These are phyloP conservation scores for Balearica regulorum DNA, from an alignment of 2,797 vertebrate species.

Conservation along the genomic window DNA sequence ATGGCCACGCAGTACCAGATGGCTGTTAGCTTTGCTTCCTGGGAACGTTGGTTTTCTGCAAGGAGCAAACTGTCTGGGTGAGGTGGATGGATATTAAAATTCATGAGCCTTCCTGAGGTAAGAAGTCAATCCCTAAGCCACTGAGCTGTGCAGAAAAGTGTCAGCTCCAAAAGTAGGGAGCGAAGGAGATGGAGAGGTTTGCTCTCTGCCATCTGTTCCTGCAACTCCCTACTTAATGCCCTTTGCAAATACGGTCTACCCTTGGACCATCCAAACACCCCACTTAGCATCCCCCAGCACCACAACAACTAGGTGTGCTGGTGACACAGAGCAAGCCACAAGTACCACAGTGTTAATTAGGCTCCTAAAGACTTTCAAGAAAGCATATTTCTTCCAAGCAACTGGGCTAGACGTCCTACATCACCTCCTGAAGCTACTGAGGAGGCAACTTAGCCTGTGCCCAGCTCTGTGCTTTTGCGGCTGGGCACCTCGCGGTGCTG, in stretches of 20 bases:
- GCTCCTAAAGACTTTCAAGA: neutral
- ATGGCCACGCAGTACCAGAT: accelerated
- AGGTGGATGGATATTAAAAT: neutral
- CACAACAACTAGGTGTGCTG: neutral
- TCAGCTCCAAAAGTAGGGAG: neutral
- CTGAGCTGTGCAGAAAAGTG: neutral
- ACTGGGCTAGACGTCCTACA: neutral
- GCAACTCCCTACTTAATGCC: neutral
- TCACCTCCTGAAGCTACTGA: neutral
- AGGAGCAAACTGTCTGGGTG: neutral
- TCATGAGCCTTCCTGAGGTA: neutral
- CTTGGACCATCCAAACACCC: neutral
- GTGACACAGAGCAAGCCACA: neutral
- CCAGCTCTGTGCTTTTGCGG: neutral
- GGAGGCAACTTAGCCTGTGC: neutral
- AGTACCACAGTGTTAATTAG: neutral
- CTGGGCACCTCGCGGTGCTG: accelerated
- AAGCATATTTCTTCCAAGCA: neutral
- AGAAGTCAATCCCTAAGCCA: neutral
- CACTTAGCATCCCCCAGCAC: neutral
- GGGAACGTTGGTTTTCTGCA: neutral
- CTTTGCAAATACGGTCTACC: neutral
- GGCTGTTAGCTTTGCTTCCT: neutral
- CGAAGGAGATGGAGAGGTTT: neutral
- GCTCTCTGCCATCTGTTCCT: neutral